Percentiles rank a stretch among this genome's conserved stretches.
phyloP scores from a whole-genome alignment of 2,797 vertebrate genomes.

The Oophaga sylvatica region DNA sequence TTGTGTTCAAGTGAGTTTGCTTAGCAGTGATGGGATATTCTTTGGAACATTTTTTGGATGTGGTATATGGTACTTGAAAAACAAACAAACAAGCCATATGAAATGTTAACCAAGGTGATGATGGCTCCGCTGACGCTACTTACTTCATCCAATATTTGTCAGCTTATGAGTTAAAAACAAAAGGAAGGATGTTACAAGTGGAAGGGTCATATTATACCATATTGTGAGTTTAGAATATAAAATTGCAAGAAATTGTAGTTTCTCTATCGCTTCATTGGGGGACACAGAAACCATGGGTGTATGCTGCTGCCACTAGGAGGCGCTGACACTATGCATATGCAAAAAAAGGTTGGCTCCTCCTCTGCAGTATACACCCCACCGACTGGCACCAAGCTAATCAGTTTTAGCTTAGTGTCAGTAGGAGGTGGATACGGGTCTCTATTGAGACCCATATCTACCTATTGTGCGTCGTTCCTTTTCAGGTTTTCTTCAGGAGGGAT shows the following conservation, averaged over 20 bases:
- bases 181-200: slow-evolving; percentile 6
- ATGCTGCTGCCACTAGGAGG: too few species aligned
- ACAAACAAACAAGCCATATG: not conserved
- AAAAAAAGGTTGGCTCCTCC: too few species aligned
- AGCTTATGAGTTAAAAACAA: slow-evolving; percentile 31
- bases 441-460: too few species aligned
- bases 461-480: too few species aligned
- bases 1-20: not conserved
- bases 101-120: not conserved
- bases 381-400: too few species aligned
- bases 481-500: too few species aligned
- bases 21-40: not conserved
- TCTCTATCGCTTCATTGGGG: too few species aligned
- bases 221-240: not conserved
- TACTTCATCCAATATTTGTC: slow-evolving; percentile 28
- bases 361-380: too few species aligned
- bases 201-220: not conserved
- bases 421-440: too few species aligned
- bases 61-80: not conserved
- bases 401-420: too few species aligned
- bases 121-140: slow-evolving; percentile 18
- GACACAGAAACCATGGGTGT: too few species aligned
- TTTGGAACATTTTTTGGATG: not conserved
- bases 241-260: not conserved
- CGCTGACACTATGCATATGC: too few species aligned